Percentiles rank a stretch among this genome's conserved stretches.
These are phyloP conservation scores for Campylomormyrus tamandua DNA, from an alignment of 2,113 vertebrate species.

Conservation along the genomic window DNA sequence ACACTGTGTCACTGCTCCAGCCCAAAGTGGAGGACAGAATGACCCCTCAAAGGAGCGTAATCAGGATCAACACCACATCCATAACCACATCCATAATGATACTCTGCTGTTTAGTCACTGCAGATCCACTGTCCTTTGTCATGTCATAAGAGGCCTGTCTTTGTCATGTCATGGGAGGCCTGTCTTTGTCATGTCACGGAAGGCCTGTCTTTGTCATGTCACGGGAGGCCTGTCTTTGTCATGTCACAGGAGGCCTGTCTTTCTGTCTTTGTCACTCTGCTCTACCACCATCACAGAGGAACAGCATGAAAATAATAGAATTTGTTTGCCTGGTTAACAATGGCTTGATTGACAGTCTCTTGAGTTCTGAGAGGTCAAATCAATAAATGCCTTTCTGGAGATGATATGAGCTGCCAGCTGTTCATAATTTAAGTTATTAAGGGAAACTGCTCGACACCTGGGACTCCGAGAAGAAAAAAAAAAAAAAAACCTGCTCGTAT, in stretches of 20 bases:
- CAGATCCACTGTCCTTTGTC: not conserved
- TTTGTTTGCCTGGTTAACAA: conserved; percentile 1
- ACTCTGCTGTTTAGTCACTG: not conserved
- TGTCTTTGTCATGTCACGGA: not conserved
- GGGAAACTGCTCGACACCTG: not conserved
- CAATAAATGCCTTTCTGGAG: conserved; percentile 5
- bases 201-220: not conserved
- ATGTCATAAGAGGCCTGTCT: not conserved
- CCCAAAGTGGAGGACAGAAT: not conserved
- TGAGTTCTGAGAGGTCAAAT: not conserved
- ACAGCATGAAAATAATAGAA: not conserved
- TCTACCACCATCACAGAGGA: not conserved
- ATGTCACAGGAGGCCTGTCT: not conserved
- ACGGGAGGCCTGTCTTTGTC: not conserved
- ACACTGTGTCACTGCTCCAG: not conserved
- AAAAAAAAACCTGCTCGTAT: not conserved
- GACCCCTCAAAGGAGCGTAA: not conserved
- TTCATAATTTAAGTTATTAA: not conserved
- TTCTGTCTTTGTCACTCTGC: no score
- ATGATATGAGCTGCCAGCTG: not conserved
- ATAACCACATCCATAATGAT: not conserved
- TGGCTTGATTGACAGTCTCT: not conserved
- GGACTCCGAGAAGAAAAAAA: not conserved
- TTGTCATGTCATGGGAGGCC: not conserved
- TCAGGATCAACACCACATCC: not conserved